phyloP scores from a whole-genome alignment of 2,888 invertebrate genomes.

The Busseola fusca region DNA sequence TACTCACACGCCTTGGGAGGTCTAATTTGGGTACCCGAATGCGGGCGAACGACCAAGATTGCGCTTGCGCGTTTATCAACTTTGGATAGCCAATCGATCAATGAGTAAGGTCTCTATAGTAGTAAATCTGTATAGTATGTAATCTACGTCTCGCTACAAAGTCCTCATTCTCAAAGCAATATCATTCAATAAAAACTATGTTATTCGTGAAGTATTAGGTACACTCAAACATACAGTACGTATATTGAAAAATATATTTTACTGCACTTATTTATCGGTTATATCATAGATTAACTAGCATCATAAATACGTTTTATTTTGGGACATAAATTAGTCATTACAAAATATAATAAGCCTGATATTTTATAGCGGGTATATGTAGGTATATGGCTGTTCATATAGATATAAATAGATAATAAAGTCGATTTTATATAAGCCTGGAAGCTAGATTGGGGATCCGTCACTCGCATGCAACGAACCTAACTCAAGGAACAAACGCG shows the following conservation, averaged over 20 bases:
- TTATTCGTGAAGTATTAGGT: constrained; percentile 36
- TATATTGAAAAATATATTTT: constrained; percentile 45
- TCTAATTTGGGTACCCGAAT: background rate
- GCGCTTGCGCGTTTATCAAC: background rate
- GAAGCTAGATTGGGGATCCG: constrained; percentile 31
- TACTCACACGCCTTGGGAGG: background rate
- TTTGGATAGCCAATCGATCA: background rate
- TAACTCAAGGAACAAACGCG: constrained; percentile 85
- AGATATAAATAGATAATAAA: constrained; percentile 18
- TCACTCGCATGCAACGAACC: constrained; percentile 84
- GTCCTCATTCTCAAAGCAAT: constrained; percentile 9
- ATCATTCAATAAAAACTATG: constrained; percentile 10
- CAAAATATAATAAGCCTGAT: constrained; percentile 39
- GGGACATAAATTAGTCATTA: constrained; percentile 37
- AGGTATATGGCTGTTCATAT: constrained; percentile 48
- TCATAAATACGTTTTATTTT: constrained; percentile 31
- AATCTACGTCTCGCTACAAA: constrained; percentile 1
- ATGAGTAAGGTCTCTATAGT: constrained; percentile 9
- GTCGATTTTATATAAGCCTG: constrained; percentile 18
- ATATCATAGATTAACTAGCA: constrained; percentile 20
- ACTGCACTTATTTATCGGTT: constrained; percentile 30
- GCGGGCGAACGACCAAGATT: background rate
- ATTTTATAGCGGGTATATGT: constrained; percentile 38
- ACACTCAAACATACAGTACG: constrained; percentile 44
- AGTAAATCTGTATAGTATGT: constrained; percentile 30